Conservation (phyloP, 2,113 vertebrate genomes). For the human (Homo sapiens) region DNA sequence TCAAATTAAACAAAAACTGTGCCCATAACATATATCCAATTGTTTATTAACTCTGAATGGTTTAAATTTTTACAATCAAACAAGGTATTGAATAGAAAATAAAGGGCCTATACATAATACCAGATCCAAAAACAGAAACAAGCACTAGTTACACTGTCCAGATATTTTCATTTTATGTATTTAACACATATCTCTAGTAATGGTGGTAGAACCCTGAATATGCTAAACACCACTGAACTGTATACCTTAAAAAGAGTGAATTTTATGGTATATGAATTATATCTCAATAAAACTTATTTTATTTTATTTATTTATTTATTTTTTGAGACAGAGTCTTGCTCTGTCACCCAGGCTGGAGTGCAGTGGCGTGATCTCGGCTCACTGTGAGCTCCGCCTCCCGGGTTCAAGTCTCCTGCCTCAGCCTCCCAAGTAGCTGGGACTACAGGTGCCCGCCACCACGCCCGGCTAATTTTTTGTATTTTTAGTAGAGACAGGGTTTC, state of each 20-base stretch:
- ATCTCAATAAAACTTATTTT: not conserved
- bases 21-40: not conserved
- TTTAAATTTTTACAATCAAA: constrained; percentile 1
- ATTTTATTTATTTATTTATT: too few relatives aligned
- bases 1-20: constrained; percentile 63
- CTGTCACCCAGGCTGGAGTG: too few relatives aligned
- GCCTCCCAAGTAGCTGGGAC: too few relatives aligned
- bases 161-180: constrained; percentile 36
- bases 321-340: too few relatives aligned
- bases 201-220: not conserved
- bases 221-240: not conserved
- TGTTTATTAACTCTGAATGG: constrained; percentile 36
- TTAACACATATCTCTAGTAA: not conserved
- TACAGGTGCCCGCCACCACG: too few relatives aligned
- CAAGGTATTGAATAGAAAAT: not conserved
- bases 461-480: too few relatives aligned
- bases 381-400: too few relatives aligned
- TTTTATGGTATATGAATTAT: constrained; percentile 38
- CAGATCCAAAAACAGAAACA: constrained; percentile 38
- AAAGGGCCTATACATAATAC: not conserved
- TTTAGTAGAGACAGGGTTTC: too few relatives aligned
- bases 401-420: too few relatives aligned
- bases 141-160: not conserved
- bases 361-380: too few relatives aligned
- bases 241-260: not conserved